Conservation (phyloP, 2,113 vertebrate genomes). For the Limnothrissa miodon region DNA sequence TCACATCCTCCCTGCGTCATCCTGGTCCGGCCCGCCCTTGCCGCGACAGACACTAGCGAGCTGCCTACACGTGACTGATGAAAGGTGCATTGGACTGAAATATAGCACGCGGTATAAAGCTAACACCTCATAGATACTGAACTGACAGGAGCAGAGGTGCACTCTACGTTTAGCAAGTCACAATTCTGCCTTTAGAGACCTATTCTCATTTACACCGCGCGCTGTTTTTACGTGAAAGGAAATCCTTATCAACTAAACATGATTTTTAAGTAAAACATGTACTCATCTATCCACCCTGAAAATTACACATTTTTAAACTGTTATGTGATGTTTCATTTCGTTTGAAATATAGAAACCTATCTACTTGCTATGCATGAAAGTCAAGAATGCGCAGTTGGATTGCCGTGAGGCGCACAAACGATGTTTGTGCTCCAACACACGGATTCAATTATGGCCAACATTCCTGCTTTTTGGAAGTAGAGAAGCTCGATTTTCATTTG, state of each 20-base stretch:
- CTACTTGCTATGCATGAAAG: not conserved
- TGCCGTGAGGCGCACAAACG: constrained; percentile 18
- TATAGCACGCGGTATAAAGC: constrained; percentile 19
- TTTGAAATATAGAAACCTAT: not conserved
- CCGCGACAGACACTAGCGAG: constrained; percentile 19
- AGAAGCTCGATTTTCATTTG: constrained; percentile 60
- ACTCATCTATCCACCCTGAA: not conserved
- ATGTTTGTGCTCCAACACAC: constrained; percentile 51
- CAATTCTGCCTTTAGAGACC: not conserved
- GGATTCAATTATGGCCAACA: constrained; percentile 68
- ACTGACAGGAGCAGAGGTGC: not conserved
- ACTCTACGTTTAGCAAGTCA: not conserved
- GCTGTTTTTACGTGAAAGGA: not conserved
- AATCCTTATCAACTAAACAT: not conserved
- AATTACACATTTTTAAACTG: not conserved
- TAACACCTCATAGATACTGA: not conserved
- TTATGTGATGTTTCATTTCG: not conserved
- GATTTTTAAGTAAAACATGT: not conserved
- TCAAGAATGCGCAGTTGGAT: constrained; percentile 13
- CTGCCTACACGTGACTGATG: constrained; percentile 55
- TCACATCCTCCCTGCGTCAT: constrained; percentile 50
- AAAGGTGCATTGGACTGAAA: not conserved
- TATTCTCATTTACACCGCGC: not conserved
- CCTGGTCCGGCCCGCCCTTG: constrained; percentile 36
- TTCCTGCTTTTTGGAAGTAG: constrained; percentile 59